These are phyloP conservation scores for Oxygymnocypris stewartii DNA, from an alignment of 2,113 vertebrate genomes.

Conservation along the genomic window DNA sequence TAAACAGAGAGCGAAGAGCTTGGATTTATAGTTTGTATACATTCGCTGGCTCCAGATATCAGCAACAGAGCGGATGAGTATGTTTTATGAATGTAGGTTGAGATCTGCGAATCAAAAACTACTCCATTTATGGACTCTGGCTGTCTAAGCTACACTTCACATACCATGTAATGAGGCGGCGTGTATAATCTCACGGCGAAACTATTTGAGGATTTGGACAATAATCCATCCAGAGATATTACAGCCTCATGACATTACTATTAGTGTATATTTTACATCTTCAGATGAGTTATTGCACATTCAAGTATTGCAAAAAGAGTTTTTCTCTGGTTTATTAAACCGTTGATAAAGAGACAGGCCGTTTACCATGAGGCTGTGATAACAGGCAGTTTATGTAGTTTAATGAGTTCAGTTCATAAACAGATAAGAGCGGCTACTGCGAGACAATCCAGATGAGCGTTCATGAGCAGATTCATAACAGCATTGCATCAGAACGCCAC, in stretches of 20 bases:
- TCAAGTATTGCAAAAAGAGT: background rate
- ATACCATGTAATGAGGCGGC: slow-evolving; percentile 66
- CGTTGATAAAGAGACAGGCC: slow-evolving; percentile 12
- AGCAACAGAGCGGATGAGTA: slow-evolving; percentile 75
- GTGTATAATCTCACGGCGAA: slow-evolving; percentile 62
- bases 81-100: slow-evolving; percentile 76
- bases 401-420: slow-evolving; percentile 16
- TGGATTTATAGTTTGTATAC: slow-evolving; percentile 92
- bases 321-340: slow-evolving; percentile 10
- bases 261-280: slow-evolving; percentile 18
- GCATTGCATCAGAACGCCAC: slow-evolving; percentile 43
- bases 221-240: slow-evolving; percentile 38
- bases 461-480: background rate
- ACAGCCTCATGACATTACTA: slow-evolving; percentile 9
- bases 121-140: slow-evolving; percentile 77
- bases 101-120: slow-evolving; percentile 68
- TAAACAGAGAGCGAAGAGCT: slow-evolving; percentile 65
- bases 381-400: background rate
- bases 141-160: slow-evolving; percentile 65
- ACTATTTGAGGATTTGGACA: slow-evolving; percentile 37
- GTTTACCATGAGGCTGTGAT: background rate
- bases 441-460: background rate
- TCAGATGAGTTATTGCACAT: slow-evolving; percentile 9
- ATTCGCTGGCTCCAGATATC: slow-evolving; percentile 89
- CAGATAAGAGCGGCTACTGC: slow-evolving; percentile 16